Evolutionary conservation across 2,888 invertebrate species (phyloP).

Genomic region (Ophion slaviceki): DNA sequence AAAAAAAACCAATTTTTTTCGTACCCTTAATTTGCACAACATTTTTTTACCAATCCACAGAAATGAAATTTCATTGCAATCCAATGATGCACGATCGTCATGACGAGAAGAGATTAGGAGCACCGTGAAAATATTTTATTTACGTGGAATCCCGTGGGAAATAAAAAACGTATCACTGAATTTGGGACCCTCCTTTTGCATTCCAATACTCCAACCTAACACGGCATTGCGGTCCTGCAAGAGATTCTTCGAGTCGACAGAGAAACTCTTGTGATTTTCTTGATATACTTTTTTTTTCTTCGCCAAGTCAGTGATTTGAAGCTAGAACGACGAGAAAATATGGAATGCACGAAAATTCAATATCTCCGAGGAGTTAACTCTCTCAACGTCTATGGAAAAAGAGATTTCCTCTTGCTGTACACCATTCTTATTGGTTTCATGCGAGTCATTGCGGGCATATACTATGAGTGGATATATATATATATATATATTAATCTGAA

Average conservation of each 20-base stretch:
- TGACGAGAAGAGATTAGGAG: not conserved
- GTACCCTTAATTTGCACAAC: too few relatives aligned
- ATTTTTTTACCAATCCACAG: not conserved
- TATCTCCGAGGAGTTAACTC: slow-evolving; percentile 36
- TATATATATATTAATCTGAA: too few relatives aligned
- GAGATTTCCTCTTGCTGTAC: slow-evolving; percentile 13
- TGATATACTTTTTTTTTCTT: not conserved
- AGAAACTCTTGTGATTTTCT: not conserved
- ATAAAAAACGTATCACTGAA: slow-evolving; percentile 17
- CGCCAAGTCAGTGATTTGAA: not conserved
- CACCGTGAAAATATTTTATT: slow-evolving; percentile 22
- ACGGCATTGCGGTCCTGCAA: not conserved
- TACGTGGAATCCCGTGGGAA: not conserved
- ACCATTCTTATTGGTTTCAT: slow-evolving; percentile 29
- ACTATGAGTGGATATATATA: not conserved
- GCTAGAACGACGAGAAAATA: slow-evolving; percentile 2
- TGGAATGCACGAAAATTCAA: slow-evolving; percentile 53
- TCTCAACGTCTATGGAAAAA: slow-evolving; percentile 34
- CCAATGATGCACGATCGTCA: not conserved
- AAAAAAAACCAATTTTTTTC: too few relatives aligned
- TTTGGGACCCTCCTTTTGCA: not conserved
- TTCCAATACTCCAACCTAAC: not conserved
- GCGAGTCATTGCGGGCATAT: not conserved
- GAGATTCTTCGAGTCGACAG: slow-evolving; percentile 3
- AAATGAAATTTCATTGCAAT: not conserved